Evolutionary conservation across 2,113 vertebrate species (phyloP).

Genomic region (Hemichromis elongatus): DNA sequence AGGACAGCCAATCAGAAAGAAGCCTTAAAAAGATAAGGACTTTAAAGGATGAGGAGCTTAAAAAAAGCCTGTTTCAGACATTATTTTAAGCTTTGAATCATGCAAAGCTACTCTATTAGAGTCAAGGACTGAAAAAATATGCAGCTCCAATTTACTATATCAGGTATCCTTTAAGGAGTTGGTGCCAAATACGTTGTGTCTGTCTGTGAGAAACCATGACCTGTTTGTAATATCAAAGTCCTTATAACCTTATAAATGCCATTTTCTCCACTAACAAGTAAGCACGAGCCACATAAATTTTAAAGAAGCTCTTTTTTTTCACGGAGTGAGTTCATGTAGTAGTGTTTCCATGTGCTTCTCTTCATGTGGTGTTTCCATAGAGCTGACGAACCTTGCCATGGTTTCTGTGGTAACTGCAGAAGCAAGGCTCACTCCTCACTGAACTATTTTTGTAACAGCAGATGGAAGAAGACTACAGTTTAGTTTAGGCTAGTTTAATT

Average conservation of each 20-base stretch:
- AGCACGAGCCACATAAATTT: neutral
- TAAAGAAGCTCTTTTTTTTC: neutral
- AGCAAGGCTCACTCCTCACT: neutral
- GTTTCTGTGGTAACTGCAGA: constrained; percentile 4
- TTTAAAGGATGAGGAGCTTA: neutral
- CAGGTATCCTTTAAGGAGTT: neutral
- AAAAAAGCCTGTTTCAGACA: neutral
- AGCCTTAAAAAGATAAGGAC: neutral
- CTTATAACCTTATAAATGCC: neutral
- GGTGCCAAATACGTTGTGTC: neutral
- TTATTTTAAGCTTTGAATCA: neutral
- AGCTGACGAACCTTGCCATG: neutral
- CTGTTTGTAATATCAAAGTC: neutral
- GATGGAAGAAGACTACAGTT: neutral
- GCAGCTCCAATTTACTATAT: neutral
- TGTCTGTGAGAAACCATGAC: neutral
- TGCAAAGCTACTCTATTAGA: neutral
- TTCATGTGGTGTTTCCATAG: neutral
- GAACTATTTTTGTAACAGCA: neutral
- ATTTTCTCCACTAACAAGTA: neutral
- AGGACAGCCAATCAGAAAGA: neutral
- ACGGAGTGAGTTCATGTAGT: neutral
- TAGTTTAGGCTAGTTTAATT: neutral
- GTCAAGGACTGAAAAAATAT: neutral
- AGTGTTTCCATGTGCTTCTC: neutral